Percentiles rank a stretch among this genome's conserved stretches.
Evolutionary conservation across 2,888 invertebrate species (phyloP).

Genomic region (Xestia xanthographa): DNA sequence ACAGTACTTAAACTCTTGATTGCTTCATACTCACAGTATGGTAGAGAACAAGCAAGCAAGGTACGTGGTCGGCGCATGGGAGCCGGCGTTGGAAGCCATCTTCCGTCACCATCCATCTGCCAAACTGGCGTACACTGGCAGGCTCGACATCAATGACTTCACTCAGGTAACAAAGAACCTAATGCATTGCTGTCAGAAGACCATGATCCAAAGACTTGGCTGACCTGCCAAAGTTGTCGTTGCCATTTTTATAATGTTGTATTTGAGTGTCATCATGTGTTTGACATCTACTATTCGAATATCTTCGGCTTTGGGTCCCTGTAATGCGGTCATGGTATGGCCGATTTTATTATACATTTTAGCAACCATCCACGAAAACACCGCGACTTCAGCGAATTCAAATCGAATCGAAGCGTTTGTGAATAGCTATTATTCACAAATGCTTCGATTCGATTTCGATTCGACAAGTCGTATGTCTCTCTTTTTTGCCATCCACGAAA

Average conservation of each 20-base stretch:
- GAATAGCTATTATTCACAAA: no score
- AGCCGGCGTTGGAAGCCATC: slow-evolving; percentile 91
- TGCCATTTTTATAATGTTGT: background rate
- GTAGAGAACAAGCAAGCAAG: slow-evolving; percentile 85
- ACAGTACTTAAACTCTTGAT: background rate
- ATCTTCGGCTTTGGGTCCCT: background rate
- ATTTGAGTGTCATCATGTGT: background rate
- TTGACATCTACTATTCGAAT: background rate
- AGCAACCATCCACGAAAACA: background rate
- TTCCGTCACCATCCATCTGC: slow-evolving; percentile 91
- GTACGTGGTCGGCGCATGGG: slow-evolving; percentile 90
- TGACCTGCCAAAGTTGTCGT: background rate
- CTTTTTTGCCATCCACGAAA: no score
- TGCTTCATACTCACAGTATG: slow-evolving; percentile 83
- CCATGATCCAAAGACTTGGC: background rate
- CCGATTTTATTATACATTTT: background rate
- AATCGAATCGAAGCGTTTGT: no score
- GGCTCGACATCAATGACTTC: slow-evolving; percentile 91
- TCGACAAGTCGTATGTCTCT: no score
- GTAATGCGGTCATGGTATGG: background rate
- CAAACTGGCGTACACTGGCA: slow-evolving; percentile 92
- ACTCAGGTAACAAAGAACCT: slow-evolving; percentile 80
- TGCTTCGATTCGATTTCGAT: no score
- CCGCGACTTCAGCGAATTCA: no score
- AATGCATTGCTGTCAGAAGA: background rate